A percentile compares a stretch with the other conserved stretches of the same genome.
Conservation (phyloP, 2,113 vertebrate species). For the Calidris pugnax region DNA sequence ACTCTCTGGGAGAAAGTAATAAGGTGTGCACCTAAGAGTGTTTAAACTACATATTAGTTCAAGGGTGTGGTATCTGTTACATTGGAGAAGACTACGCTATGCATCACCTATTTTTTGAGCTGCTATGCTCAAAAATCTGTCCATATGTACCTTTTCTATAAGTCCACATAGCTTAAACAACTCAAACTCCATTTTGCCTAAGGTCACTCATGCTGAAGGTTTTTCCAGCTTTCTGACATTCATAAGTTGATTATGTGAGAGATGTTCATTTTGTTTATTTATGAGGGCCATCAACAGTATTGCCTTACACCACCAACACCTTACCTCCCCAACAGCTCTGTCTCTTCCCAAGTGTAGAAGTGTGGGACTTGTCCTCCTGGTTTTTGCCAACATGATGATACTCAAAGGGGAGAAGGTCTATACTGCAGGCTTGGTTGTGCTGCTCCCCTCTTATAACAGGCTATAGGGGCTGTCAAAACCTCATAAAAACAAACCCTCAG, state of each 20-base stretch:
- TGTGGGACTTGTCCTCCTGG: neutral
- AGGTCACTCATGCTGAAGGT: neutral
- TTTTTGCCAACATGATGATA: neutral
- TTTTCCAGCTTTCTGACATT: neutral
- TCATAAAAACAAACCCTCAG: neutral
- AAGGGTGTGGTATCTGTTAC: neutral
- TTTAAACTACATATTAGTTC: neutral
- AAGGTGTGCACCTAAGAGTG: neutral
- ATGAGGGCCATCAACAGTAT: neutral
- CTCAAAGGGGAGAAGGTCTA: neutral
- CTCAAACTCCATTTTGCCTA: neutral
- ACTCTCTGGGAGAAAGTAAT: neutral
- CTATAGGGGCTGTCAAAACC: neutral
- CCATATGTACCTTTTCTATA: accelerated
- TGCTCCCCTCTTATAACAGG: neutral
- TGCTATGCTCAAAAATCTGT: neutral
- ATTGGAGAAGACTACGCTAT: neutral
- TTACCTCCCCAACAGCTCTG: neutral
- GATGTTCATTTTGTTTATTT: neutral
- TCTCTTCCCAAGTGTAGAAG: neutral
- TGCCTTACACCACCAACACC: neutral
- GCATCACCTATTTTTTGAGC: neutral
- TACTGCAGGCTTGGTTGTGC: neutral
- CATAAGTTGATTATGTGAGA: neutral
- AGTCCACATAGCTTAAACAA: neutral